Base-by-base conservation (phyloP, 2,113 vertebrate species). In the Lethenteron camtschaticum region DNA sequence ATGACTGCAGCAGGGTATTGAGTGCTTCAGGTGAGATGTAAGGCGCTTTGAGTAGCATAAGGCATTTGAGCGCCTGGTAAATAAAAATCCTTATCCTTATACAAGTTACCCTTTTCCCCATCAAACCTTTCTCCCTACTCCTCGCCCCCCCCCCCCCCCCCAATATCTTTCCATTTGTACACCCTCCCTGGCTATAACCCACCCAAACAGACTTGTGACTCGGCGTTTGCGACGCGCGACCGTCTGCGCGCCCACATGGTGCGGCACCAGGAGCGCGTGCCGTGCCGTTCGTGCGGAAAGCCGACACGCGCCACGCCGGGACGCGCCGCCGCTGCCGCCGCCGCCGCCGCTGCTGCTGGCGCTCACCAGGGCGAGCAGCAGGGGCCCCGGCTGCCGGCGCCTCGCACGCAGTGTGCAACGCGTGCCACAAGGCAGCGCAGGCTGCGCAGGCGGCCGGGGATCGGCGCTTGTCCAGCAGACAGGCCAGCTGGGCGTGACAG, bases 171-270 rank as follows among this genome's bases (percentile, higher is more conserved):
- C 75, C 75, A 75, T 74, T 71, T 66, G 63, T 16, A 9, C 63
- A 16, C 63, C 24, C 2, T 66, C 63, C n/a, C 63, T 9, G n/a
- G 9, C 24, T 9, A 16, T 66, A 16, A 12, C 69, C 10, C 41
- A 4, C 12, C 69, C 13, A 14, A 68, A 3, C 77, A 90, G 87
- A 90, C 86, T 12, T 91, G 88, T 72, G 87, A 90, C 76, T 87
- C 88, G 60, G 86, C 87, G 73, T 91, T 91, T 69, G 88, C 88
- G 74, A 91, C 88, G 1, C 87, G 87, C 79, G 88, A 91, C 76
- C 84, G 88, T 1, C 79, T 91, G 71, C 83, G 88, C 20, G 88
- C 88, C 2, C 88, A 91, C 70, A 90, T 89, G 80, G 86, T 91
- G 71, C 83, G 88, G 69, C 88, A 91, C 14, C 87, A 89, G 77